Evolutionary conservation across 2,888 invertebrate species (phyloP), one percentile per base, ranked within the genome.

Genomic region (Phytoseiulus persimilis): DNA sequence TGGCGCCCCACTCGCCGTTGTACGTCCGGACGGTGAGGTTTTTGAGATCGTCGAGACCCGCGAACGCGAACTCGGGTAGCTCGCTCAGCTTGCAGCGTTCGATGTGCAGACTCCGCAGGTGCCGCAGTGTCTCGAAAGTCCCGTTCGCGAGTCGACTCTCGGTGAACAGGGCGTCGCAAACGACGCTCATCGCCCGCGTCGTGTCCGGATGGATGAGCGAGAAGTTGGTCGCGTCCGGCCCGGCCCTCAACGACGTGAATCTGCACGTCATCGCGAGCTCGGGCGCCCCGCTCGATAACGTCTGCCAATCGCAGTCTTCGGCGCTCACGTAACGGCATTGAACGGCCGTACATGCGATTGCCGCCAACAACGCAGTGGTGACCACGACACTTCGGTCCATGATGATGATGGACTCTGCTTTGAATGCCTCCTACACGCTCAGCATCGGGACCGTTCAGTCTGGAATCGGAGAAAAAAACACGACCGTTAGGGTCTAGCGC

Each of bases 191-290:
- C 6, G 95, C 95, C 39, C 95, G 95, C 32, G 96, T 96, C 92
- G 96, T 96, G 92, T 96, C 95, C 28, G 95, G 95, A 89, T 96
- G 96, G 91, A 96, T 96, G 90, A 96, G 95, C 93, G 96, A 96
- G 92, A 96, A 96, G 93, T 96, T 96, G 83, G 96, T 97, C 91
- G 95, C 96, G 93, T 95, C 96, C 92, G 95, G 96, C 93, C 96
- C 96, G 94, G 96, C 96, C 93, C 91, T 91, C 83, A 91, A 90
- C 83, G 91, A 91, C 32, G 91, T 90, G 83, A 91, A 87, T 39
- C 87, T 33, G 33, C 87, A 87, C 39, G 39, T 33, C 87, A 87
- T 87, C 39, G 87, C 87, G 39, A 87, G 39, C 33, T 87, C 87
- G 33, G 87, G 87, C 87, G 87, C 87, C 39, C 87, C 87, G n/a